Evolutionary conservation across 2,888 invertebrate species (phyloP).

Genomic region (Oxytorus armatus): DNA sequence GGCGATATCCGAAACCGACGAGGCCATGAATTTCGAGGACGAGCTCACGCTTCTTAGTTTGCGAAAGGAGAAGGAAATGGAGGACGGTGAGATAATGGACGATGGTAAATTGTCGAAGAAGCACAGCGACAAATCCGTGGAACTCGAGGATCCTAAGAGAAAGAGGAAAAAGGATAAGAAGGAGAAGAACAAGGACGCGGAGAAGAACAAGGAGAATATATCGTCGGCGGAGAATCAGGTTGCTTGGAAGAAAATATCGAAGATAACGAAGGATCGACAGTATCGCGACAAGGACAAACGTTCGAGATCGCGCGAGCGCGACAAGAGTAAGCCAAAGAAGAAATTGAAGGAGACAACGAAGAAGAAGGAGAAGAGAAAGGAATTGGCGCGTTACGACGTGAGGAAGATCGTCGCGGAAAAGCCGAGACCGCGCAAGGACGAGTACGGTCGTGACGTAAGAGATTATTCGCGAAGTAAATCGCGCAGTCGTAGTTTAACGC

Average conservation of each 20-base stretch:
- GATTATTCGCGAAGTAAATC: conserved; percentile 76
- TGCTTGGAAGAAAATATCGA: conserved; percentile 92
- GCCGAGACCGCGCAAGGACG: conserved; percentile 89
- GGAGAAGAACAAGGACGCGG: conserved; percentile 85
- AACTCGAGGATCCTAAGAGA: conserved; percentile 71
- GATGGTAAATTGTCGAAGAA: conserved; percentile 76
- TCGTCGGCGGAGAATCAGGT: conserved; percentile 84
- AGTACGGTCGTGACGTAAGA: conserved; percentile 91
- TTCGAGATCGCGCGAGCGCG: conserved; percentile 77
- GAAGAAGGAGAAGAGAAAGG: conserved; percentile 89
- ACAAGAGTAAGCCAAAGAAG: conserved; percentile 82
- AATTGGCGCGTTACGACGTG: conserved; percentile 93
- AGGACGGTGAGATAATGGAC: conserved; percentile 81
- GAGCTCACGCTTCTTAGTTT: conserved; percentile 80
- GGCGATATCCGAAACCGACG: conserved; percentile 84
- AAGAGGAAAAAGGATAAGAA: conserved; percentile 86
- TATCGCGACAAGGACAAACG: conserved; percentile 88
- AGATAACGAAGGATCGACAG: conserved; percentile 91
- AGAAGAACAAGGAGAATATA: conserved; percentile 86
- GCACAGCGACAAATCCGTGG: conserved; percentile 77
- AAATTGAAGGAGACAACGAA: conserved; percentile 81
- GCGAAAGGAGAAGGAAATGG: conserved; percentile 83
- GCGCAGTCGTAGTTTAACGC: conserved; percentile 73
- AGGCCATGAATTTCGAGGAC: conserved; percentile 83
- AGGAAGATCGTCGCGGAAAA: conserved; percentile 91